These are phyloP conservation scores for Morus bassanus DNA, from an alignment of 2,797 vertebrate genomes.

Conservation along the genomic window DNA sequence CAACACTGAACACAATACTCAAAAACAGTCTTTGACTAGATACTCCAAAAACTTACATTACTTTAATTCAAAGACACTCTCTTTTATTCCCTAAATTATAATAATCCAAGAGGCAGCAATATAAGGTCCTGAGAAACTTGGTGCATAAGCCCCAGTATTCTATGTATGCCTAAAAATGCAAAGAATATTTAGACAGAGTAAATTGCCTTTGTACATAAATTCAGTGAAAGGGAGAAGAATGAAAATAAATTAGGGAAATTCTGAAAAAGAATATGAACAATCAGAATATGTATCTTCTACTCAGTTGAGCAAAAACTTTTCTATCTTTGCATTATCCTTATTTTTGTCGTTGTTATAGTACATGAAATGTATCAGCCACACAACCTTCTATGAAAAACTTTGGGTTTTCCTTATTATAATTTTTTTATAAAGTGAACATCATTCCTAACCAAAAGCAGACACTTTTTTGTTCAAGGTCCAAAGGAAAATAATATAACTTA, in stretches of 20 bases:
- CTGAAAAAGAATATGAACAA: neutral
- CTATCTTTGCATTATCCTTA: neutral
- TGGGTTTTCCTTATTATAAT: fast-evolving
- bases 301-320: neutral
- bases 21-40: neutral
- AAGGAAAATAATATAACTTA: neutral
- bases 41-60: neutral
- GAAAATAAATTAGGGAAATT: neutral
- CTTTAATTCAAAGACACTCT: neutral
- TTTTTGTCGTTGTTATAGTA: neutral
- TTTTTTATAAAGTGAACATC: neutral
- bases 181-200: neutral
- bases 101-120: neutral
- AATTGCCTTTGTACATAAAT: neutral
- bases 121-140: neutral
- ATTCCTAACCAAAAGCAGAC: neutral
- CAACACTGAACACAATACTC: neutral
- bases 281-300: neutral
- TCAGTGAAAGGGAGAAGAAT: neutral
- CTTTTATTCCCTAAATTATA: neutral
- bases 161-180: neutral
- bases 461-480: neutral
- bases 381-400: fast-evolving
- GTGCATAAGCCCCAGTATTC: neutral
- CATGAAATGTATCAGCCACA: neutral